Base-by-base conservation (phyloP, 92 coral and sea anemone species). In the Ricordea florida region DNA sequence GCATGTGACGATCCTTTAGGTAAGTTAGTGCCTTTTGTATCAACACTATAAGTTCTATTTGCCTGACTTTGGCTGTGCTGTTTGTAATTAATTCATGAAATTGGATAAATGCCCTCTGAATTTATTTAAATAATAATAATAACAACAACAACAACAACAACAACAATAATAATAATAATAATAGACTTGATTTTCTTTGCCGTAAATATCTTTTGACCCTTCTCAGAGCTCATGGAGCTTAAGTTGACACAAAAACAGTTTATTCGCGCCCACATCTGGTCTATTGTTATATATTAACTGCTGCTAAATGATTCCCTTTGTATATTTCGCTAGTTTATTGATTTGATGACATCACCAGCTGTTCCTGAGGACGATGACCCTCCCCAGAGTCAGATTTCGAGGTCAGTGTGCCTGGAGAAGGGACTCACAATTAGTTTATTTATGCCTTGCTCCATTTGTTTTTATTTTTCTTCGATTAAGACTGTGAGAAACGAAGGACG, bases 261-360 rank as follows among this genome's bases (percentile, higher is more conserved):
- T n/a, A n/a, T n/a, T n/a, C n/a, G n/a, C n/a, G n/a, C n/a, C n/a
- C n/a, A 49, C 57, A 49, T 49, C 57, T 62, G 69, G 49, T 62
- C 69, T 62, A 26, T 62, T 30, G 26, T 62, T 42, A 37, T 62
- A 62, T 21, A 29, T 41, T 61, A 62, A 45, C 49, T 62, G 52
- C 44, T 35, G 69, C 69, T 62, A 62, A 62, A 62, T 33, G 32
- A n/a, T 33, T 62, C 32, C 45, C 69, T 62, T 62, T 40, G 33
- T 46, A 55, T 11, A 30, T 66, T 27, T 31, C 59, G 33, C 35
- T 22, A 52, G 59, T 33, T 52, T 26, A 66, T 66, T 47, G 60
- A 66, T 37, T 66, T 66, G 74, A 66, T 40, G 74, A 66, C 60
- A 43, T 47, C 74, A 66, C 59, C 73, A 49, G 13, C 57, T 49